phyloP scores from a whole-genome alignment of 2,888 invertebrate genomes.

The Coenonympha arcania region DNA sequence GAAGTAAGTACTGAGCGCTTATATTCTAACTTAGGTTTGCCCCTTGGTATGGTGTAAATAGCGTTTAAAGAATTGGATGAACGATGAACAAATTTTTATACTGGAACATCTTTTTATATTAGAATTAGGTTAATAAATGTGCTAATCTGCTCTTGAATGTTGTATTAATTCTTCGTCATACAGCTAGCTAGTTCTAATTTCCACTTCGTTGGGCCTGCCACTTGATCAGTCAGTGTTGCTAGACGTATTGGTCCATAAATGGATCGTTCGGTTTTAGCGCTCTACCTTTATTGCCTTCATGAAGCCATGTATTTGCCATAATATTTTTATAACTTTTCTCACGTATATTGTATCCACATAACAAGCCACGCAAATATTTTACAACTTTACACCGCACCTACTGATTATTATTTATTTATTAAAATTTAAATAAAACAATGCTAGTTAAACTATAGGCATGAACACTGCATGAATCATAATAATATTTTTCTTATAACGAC shows the following conservation, averaged over 20 bases:
- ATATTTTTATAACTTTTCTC: neutral
- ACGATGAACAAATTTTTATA: too few relatives aligned
- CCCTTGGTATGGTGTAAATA: too few relatives aligned
- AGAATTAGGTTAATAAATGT: neutral
- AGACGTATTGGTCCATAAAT: neutral
- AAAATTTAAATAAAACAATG: neutral
- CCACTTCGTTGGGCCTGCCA: neutral
- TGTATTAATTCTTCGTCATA: neutral
- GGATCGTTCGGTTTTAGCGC: neutral
- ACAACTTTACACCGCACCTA: slow-evolving; percentile 19
- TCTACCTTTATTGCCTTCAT: neutral
- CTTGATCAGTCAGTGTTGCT: neutral
- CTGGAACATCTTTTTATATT: too few relatives aligned
- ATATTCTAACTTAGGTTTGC: too few relatives aligned
- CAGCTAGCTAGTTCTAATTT: neutral
- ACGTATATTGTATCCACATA: neutral
- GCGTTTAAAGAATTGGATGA: too few relatives aligned
- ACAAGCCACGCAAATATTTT: slow-evolving; percentile 18
- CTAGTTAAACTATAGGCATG: neutral
- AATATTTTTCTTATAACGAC: neutral
- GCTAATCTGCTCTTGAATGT: neutral
- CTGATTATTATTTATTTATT: neutral
- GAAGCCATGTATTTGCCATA: neutral
- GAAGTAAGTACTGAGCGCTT: too few relatives aligned
- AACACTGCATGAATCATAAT: slow-evolving; percentile 5